These are phyloP conservation scores for Pangasius krempfi DNA, from an alignment of 2,797 vertebrate species.

Conservation along the genomic window DNA sequence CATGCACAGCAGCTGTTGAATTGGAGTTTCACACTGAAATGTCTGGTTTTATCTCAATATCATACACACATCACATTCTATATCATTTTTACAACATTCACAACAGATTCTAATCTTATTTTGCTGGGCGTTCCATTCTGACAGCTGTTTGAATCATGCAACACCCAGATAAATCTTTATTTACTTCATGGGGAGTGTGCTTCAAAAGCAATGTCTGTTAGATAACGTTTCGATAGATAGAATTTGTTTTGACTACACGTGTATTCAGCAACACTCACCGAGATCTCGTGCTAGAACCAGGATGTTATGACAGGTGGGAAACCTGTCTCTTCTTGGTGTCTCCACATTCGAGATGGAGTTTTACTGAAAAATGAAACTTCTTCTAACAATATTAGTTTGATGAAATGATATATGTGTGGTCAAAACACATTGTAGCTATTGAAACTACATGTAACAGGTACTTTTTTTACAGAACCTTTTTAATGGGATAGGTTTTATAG, in stretches of 20 bases:
- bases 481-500: background rate
- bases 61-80: background rate
- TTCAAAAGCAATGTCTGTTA: slow-evolving; percentile 19
- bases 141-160: slow-evolving; percentile 4
- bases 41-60: slow-evolving; percentile 14
- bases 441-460: background rate
- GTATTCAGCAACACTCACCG: slow-evolving; percentile 1
- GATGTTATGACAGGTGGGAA: slow-evolving; percentile 21
- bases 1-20: slow-evolving; percentile 29
- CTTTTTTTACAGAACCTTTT: background rate
- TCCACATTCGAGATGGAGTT: slow-evolving; percentile 13
- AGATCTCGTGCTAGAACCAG: background rate
- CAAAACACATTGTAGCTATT: background rate
- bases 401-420: background rate
- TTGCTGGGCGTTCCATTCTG: slow-evolving; percentile 21
- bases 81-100: slow-evolving; percentile 16
- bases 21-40: slow-evolving; percentile 24
- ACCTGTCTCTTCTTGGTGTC: slow-evolving; percentile 13
- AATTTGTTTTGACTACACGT: slow-evolving; percentile 22
- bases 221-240: slow-evolving; percentile 12
- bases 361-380: background rate
- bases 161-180: slow-evolving; percentile 10
- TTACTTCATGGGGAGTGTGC: slow-evolving; percentile 18
- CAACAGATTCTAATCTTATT: slow-evolving; percentile 22
- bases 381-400: slow-evolving; percentile 10